These are phyloP conservation scores for Lasioglossum pauxillum DNA, from an alignment of 2,888 invertebrate species.

Conservation along the genomic window DNA sequence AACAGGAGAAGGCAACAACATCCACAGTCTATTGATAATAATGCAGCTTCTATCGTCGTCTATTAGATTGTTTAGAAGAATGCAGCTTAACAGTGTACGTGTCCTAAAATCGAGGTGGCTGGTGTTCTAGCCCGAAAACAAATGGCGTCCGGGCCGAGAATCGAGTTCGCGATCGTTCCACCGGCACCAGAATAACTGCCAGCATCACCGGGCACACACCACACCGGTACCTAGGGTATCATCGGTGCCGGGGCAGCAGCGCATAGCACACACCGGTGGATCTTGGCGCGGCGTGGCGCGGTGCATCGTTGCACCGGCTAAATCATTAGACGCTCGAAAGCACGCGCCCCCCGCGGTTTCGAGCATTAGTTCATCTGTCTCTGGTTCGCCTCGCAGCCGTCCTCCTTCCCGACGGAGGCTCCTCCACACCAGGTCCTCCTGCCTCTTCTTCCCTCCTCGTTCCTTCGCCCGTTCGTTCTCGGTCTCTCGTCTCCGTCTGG, in stretches of 20 bases:
- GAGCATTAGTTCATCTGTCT: conserved; percentile 83
- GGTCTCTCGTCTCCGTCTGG: conserved; percentile 30
- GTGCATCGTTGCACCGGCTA: conserved; percentile 75
- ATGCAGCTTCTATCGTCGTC: too few species aligned
- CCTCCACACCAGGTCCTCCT: conserved; percentile 69
- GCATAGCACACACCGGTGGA: conserved; percentile 51
- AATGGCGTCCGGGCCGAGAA: conserved; percentile 71
- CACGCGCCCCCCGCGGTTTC: conserved; percentile 79
- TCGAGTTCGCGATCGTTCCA: conserved; percentile 71
- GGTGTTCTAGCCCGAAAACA: conserved; percentile 63
- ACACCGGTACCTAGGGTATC: conserved; percentile 47
- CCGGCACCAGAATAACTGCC: conserved; percentile 44
- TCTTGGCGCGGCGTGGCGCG: conserved; percentile 49
- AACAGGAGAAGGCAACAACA: too few species aligned
- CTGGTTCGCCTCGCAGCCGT: conserved; percentile 78
- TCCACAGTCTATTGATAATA: too few species aligned
- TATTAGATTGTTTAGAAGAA: too few species aligned
- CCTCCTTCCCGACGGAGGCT: conserved; percentile 70
- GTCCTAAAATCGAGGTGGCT: conserved; percentile 1
- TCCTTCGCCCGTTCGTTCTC: background rate
- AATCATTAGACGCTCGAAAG: conserved; percentile 82
- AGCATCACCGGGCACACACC: conserved; percentile 4
- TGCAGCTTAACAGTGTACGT: background rate
- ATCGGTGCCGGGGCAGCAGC: conserved; percentile 62
- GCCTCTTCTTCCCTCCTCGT: conserved; percentile 14